Conservation (phyloP, 2,113 vertebrate species). For the Dascyllus trimaculatus region DNA sequence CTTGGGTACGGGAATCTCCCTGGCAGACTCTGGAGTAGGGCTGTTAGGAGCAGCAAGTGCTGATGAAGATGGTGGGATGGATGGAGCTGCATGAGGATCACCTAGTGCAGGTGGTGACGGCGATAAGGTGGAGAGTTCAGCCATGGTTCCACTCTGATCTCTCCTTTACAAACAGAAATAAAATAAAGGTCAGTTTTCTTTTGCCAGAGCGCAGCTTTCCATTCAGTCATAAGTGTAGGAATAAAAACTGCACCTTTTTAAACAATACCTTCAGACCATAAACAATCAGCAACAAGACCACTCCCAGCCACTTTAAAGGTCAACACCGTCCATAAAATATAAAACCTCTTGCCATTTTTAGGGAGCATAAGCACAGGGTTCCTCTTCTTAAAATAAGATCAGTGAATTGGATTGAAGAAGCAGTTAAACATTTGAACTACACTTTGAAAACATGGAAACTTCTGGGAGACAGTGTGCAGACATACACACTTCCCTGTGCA, state of each 20-base stretch:
- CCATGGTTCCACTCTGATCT: conserved; percentile 77
- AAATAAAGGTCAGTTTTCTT: not conserved
- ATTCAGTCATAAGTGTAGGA: not conserved
- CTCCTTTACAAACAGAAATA: conserved; percentile 52
- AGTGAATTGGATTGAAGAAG: not conserved
- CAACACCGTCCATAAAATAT: not conserved
- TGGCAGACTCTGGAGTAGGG: conserved; percentile 52
- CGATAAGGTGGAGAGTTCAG: conserved; percentile 82
- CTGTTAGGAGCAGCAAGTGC: conserved; percentile 56
- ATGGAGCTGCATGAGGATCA: conserved; percentile 67
- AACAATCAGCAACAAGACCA: not conserved
- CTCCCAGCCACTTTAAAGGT: not conserved
- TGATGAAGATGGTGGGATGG: conserved; percentile 76
- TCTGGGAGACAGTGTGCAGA: too few species aligned
- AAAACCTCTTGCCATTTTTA: too few species aligned
- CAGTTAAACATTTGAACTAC: not conserved
- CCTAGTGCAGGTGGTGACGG: conserved; percentile 76
- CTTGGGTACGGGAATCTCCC: conserved; percentile 62
- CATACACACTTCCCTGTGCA: too few species aligned
- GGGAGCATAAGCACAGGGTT: not conserved
- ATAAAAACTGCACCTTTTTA: too few species aligned
- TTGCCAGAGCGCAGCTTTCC: not conserved
- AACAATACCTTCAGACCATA: not conserved
- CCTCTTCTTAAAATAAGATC: conserved; percentile 12
- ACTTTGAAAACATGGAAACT: conserved; percentile 1